A percentile compares a stretch with the other conserved stretches of the same genome.
phyloP scores from a whole-genome alignment of 2,113 vertebrate species.

The Lanius collurio region DNA sequence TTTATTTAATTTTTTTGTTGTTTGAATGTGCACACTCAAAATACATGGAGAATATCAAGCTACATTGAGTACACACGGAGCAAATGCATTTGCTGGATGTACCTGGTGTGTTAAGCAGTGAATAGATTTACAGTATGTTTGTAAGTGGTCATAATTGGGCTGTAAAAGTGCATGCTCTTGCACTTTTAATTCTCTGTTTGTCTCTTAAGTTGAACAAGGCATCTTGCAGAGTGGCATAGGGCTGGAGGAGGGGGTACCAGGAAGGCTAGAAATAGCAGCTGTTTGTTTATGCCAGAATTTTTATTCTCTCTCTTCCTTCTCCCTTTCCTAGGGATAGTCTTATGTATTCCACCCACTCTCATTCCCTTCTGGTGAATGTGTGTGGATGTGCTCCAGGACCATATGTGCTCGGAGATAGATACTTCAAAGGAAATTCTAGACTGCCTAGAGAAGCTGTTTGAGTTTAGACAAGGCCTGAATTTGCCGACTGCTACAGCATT shows the following conservation, averaged over 20 bases:
- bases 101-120: neutral
- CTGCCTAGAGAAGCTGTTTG: constrained; percentile 15
- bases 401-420: constrained; percentile 15
- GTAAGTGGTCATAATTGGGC: neutral
- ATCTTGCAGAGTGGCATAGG: neutral
- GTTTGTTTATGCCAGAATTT: constrained; percentile 49
- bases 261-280: constrained; percentile 43
- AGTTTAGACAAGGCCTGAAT: constrained; percentile 32
- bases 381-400: constrained; percentile 53
- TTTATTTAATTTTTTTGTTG: constrained; percentile 22
- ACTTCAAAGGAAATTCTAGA: constrained; percentile 59
- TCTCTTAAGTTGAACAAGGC: neutral
- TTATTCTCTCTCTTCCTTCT: constrained; percentile 50
- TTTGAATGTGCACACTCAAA: neutral
- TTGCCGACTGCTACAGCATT: constrained; percentile 1
- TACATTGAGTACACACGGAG: neutral
- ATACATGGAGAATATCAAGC: neutral
- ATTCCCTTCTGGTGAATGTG: constrained; percentile 48
- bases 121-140: constrained; percentile 22
- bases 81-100: neutral
- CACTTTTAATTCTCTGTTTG: neutral
- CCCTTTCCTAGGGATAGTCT: constrained; percentile 37
- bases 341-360: constrained; percentile 50
- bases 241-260: neutral
- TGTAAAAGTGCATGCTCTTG: neutral